Evolutionary conservation across 2,888 invertebrate genomes (phyloP).

Genomic region (Synanthedon myopaeformis): DNA sequence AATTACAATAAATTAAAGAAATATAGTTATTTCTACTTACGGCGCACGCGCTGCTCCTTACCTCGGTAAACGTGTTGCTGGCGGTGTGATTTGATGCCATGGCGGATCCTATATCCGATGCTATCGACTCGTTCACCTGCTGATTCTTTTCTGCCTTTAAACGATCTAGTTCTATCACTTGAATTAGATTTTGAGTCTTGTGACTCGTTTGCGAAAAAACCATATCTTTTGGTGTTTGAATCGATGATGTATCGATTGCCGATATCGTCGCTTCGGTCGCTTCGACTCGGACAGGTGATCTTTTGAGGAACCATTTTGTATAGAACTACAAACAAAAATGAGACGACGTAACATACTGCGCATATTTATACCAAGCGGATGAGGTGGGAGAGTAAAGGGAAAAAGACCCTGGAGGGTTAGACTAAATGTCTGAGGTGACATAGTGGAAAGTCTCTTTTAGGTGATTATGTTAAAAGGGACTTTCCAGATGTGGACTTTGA

Average conservation of each 20-base stretch:
- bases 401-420: too few species aligned
- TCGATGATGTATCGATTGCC: constrained; percentile 50
- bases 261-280: constrained; percentile 66
- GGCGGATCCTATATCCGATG: constrained; percentile 39
- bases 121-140: constrained; percentile 37
- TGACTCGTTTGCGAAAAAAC: constrained; percentile 69
- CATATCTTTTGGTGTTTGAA: constrained; percentile 63
- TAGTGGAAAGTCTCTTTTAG: too few species aligned
- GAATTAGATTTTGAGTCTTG: constrained; percentile 62
- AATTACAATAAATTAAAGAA: constrained; percentile 21
- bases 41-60: constrained; percentile 35
- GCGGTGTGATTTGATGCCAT: constrained; percentile 27
- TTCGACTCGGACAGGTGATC: constrained; percentile 65
- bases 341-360: constrained; percentile 69
- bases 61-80: constrained; percentile 55
- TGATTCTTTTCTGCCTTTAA: constrained; percentile 59
- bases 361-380: constrained; percentile 55
- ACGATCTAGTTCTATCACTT: constrained; percentile 66
- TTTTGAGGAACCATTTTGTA: constrained; percentile 70
- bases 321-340: constrained; percentile 71
- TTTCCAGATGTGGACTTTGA: too few species aligned
- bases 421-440: too few species aligned
- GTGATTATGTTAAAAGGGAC: too few species aligned
- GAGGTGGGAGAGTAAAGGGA: constrained; percentile 9
- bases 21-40: constrained; percentile 40